Evolutionary conservation across 2,888 invertebrate species (phyloP), one percentile per base, ranked within the genome.

Genomic region (Coenonympha glycerion): DNA sequence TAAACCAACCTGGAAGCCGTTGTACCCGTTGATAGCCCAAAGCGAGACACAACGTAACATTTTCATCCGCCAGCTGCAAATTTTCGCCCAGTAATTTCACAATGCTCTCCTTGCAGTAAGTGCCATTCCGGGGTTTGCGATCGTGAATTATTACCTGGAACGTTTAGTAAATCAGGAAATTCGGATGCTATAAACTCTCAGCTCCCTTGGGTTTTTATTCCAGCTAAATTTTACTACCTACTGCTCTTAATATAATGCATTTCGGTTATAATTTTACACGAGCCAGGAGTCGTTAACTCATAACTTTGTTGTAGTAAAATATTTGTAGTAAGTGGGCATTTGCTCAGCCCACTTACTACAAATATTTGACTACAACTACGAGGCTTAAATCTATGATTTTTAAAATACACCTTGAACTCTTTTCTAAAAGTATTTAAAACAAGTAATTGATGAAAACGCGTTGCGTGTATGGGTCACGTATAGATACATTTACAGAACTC

Each of bases 11-110:
- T 66, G 87, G 87, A 59, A 87, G 71, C 60, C 86, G 73, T 50
- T 87, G 87, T 9, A 87, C 86, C 52, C 86, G 71, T 58, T 87
- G 87, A 58, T 87, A 87, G n/a, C 87, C 87, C 26, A 86, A 66
- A 28, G 87, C 87, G 1, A 87, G 73, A 53, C 87, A 87, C 48
- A 87, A 65, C 3, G 87, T 87, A 21, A 87, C 85, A 63, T 87
- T 87, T 61, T 87, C 87, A 49, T 87, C 87, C 2, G 87, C 87
- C 21, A 87, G 60, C 61, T 86, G 86, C 19, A 87, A 63, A 60
- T 86, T 87, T 57, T 87, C 86, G 0, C 87, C 86, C 11, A 87
- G 74, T 6, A 86, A 70, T 63, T 87, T 87, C 21, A 87, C 80
- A 58, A 87, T 87, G 59, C 73, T 86, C 63, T 87, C 87, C 61